These are phyloP conservation scores for Champsocephalus gunnari DNA, from an alignment of 2,797 vertebrate genomes.

Conservation along the genomic window DNA sequence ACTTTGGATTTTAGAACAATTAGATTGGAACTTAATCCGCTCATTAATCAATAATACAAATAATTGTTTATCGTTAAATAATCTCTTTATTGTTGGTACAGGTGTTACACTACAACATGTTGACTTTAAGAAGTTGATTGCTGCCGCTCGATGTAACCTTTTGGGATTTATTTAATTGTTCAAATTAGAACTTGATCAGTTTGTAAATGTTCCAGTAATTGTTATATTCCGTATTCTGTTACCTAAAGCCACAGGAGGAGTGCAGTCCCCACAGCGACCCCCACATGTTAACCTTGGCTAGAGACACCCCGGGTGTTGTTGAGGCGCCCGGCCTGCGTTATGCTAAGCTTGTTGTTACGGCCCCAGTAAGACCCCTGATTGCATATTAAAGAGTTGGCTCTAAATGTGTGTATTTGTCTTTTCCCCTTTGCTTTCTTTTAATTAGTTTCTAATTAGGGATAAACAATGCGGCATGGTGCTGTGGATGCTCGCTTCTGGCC, in stretches of 20 bases:
- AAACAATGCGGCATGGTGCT: conserved; percentile 62
- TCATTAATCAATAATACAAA: neutral
- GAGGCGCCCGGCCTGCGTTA: conserved; percentile 34
- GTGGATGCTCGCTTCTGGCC: conserved; percentile 60
- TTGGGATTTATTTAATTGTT: neutral
- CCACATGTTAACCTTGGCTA: conserved; percentile 26
- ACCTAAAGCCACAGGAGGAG: neutral
- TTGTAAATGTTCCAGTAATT: neutral
- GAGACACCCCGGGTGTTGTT: conserved; percentile 44
- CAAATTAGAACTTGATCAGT: neutral
- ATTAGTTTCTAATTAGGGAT: conserved; percentile 84
- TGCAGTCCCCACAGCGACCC: conserved; percentile 11
- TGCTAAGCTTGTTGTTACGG: conserved; percentile 70
- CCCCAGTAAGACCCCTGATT: conserved; percentile 45
- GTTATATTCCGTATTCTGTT: neutral
- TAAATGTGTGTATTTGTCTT: conserved; percentile 76
- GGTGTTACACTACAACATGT: neutral
- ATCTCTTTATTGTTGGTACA: neutral
- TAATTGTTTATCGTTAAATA: too few relatives aligned
- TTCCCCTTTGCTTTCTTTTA: conserved; percentile 78
- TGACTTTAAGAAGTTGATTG: neutral
- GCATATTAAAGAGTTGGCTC: conserved; percentile 70
- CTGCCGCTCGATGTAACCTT: neutral
- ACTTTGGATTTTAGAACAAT: neutral
- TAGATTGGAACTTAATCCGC: neutral